Percentiles rank a stretch among this genome's conserved stretches.
Evolutionary conservation across 2,113 vertebrate species (phyloP).

Genomic region (Parus major): DNA sequence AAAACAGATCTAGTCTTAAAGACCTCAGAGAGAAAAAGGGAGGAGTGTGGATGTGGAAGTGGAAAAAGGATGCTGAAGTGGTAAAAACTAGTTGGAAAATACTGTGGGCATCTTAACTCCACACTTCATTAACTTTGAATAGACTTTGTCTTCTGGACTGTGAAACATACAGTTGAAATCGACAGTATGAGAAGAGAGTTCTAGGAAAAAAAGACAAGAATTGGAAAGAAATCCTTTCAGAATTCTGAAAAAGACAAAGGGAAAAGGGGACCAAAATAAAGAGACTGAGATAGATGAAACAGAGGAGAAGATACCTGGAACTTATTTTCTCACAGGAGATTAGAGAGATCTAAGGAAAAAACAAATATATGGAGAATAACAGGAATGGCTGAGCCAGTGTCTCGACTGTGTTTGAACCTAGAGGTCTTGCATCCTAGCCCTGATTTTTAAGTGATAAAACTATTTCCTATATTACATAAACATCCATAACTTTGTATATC

Average conservation of each 20-base stretch:
- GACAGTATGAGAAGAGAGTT: not conserved
- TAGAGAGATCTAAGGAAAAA: not conserved
- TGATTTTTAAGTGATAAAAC: not conserved
- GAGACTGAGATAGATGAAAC: not conserved
- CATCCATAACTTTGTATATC: not conserved
- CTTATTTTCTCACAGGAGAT: not conserved
- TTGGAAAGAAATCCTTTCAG: not conserved
- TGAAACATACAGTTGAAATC: not conserved
- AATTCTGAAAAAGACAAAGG: not conserved
- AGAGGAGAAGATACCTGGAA: not conserved
- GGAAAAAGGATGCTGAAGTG: not conserved
- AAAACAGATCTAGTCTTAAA: not conserved
- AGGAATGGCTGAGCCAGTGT: not conserved
- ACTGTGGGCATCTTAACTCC: not conserved
- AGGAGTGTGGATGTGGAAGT: not conserved
- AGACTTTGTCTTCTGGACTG: not conserved
- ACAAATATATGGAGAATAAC: not conserved
- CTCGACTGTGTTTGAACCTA: not conserved
- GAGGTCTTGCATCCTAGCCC: not conserved
- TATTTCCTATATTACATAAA: not conserved
- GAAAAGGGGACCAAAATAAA: not conserved
- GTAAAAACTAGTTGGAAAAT: not conserved
- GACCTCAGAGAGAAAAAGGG: not conserved
- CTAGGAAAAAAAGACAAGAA: not conserved
- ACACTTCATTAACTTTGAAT: not conserved